Evolutionary conservation across 2,113 vertebrate species (phyloP).

Genomic region (Harpagus bidentatus): DNA sequence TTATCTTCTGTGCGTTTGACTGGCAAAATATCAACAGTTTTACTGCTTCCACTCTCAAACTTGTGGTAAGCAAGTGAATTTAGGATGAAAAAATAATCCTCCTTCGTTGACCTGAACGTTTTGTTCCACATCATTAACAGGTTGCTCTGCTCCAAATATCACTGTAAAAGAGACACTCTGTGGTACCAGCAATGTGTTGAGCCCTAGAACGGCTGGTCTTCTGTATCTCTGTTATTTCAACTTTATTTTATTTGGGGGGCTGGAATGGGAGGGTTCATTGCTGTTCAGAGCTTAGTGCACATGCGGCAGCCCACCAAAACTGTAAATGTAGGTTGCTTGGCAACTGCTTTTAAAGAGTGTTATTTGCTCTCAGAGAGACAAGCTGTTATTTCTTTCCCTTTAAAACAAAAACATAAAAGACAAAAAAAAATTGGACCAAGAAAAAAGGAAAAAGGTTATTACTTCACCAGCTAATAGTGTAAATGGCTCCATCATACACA

Average conservation of each 20-base stretch:
- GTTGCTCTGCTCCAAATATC: neutral
- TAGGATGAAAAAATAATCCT: neutral
- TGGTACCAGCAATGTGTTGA: neutral
- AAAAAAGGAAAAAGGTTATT: neutral
- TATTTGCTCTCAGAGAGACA: slow-evolving; percentile 72
- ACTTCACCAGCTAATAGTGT: neutral
- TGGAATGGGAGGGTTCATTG: slow-evolving; percentile 24
- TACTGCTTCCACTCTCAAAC: neutral
- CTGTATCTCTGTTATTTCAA: neutral
- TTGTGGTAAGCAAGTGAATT: neutral
- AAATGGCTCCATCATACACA: neutral
- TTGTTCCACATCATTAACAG: neutral
- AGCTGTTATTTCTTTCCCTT: slow-evolving; percentile 66
- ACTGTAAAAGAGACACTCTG: neutral
- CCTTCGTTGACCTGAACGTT: neutral
- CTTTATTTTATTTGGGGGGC: neutral
- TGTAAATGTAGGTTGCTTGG: slow-evolving; percentile 74
- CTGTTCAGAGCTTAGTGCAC: slow-evolving; percentile 52
- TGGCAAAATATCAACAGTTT: neutral
- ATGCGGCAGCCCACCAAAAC: slow-evolving; percentile 68
- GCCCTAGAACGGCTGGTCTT: neutral
- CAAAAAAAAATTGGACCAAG: neutral
- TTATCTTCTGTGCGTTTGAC: neutral
- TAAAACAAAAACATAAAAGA: slow-evolving; percentile 69
- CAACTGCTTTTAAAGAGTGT: slow-evolving; percentile 74